Evolutionary conservation across 2,113 vertebrate genomes (phyloP).

Genomic region (Corynorhinus townsendii): DNA sequence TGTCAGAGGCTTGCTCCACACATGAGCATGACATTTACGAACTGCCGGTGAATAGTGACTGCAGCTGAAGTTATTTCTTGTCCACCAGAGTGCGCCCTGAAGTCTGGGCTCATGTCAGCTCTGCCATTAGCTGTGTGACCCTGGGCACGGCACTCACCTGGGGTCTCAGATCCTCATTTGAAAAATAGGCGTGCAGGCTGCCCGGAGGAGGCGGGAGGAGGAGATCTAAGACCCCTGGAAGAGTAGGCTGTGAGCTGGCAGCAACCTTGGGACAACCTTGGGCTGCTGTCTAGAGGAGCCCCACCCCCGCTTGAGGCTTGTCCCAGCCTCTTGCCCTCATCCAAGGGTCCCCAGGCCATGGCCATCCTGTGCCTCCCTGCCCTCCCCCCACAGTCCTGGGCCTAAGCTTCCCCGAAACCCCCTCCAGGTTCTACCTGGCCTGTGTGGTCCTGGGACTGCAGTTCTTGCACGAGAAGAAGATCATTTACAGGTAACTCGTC

Average conservation of each 20-base stretch:
- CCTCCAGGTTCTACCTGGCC: conserved; percentile 91
- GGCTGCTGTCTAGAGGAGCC: neutral
- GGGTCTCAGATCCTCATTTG: neutral
- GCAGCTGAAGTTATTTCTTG: neutral
- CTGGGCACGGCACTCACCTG: neutral
- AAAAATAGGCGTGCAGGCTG: neutral
- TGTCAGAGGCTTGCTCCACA: neutral
- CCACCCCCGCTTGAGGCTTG: accelerated
- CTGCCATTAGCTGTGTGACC: neutral
- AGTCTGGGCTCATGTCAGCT: neutral
- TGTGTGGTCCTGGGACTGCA: conserved; percentile 95
- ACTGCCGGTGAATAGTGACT: neutral
- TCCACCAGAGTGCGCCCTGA: neutral
- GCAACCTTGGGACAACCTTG: too few relatives aligned
- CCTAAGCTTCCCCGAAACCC: neutral
- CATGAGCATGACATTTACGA: neutral
- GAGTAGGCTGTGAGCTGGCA: neutral
- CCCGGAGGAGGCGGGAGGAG: neutral
- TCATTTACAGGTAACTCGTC: conserved; percentile 91
- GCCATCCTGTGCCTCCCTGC: neutral
- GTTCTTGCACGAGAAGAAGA: conserved; percentile 94
- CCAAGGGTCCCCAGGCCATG: neutral
- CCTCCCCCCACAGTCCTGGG: neutral
- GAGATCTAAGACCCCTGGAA: neutral
- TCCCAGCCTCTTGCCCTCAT: neutral